phyloP scores from a whole-genome alignment of 2,888 invertebrate genomes.

The Parthenolecanium corni region DNA sequence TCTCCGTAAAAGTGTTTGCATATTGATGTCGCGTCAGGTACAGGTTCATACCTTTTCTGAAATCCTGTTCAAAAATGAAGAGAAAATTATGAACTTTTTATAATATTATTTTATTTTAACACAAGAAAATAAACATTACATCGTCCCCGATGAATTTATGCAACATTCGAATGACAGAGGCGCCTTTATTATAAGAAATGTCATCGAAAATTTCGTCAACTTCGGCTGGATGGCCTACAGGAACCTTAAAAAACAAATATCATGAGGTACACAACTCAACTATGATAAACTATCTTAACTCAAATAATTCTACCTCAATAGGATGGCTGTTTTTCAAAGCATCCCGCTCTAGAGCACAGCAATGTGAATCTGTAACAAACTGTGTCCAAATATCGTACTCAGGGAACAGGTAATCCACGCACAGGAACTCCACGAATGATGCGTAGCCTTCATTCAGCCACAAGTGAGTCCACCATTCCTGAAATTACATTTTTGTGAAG shows the following conservation, averaged over 20 bases:
- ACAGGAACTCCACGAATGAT: constrained; percentile 88
- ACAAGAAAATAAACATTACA: constrained; percentile 35
- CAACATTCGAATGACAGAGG: constrained; percentile 87
- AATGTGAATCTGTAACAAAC: constrained; percentile 81
- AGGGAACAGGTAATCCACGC: constrained; percentile 83
- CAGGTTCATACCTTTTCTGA: constrained; percentile 80
- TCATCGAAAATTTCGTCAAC: constrained; percentile 97
- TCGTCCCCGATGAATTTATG: constrained; percentile 86
- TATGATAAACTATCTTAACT: neutral
- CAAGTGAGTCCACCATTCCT: constrained; percentile 92
- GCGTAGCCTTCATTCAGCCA: constrained; percentile 97
- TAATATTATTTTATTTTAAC: neutral
- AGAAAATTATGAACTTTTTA: neutral
- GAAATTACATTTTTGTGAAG: neutral
- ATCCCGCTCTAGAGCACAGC: constrained; percentile 74
- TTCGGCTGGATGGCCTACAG: constrained; percentile 86
- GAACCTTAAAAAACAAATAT: constrained; percentile 44
- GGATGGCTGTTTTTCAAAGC: constrained; percentile 86
- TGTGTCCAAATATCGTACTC: constrained; percentile 96
- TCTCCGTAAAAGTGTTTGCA: constrained; percentile 82
- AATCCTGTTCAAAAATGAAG: constrained; percentile 46
- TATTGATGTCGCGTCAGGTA: constrained; percentile 80
- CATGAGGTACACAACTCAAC: neutral
- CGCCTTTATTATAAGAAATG: constrained; percentile 93
- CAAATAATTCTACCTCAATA: constrained; percentile 58